A percentile compares a stretch with the other conserved stretches of the same genome.
Evolutionary conservation across 2,113 vertebrate genomes (phyloP).

Genomic region (Cyanocitta stelleri): DNA sequence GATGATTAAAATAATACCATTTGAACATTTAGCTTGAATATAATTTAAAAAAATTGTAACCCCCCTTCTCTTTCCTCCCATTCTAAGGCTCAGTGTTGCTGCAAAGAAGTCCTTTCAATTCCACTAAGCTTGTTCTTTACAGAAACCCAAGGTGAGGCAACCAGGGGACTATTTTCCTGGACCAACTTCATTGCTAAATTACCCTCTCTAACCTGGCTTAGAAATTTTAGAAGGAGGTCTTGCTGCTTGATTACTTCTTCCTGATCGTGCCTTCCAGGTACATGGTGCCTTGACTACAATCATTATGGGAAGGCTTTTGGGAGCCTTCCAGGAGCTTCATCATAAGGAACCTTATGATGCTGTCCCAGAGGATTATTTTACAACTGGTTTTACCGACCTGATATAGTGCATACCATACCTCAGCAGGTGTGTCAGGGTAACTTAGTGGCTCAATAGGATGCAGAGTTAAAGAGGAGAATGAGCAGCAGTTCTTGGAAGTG

Average conservation of each 20-base stretch:
- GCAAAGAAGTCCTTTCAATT: not conserved
- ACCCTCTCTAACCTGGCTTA: not conserved
- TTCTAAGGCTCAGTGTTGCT: not conserved
- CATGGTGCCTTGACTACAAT: not conserved
- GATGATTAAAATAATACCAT: not conserved
- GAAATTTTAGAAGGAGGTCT: not conserved
- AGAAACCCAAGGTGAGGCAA: not conserved
- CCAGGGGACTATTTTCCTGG: not conserved
- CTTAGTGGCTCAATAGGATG: not conserved
- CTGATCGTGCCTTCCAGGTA: not conserved
- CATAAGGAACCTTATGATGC: not conserved
- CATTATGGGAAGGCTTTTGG: not conserved
- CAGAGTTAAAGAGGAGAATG: not conserved
- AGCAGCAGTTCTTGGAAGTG: not conserved
- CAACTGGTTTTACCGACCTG: not conserved
- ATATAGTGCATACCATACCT: not conserved
- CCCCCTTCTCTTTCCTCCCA: not conserved
- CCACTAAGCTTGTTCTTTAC: not conserved
- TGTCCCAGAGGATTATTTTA: not conserved
- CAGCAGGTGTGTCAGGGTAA: not conserved
- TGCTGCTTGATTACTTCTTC: not conserved
- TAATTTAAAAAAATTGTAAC: not conserved
- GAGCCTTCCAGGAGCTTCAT: not conserved
- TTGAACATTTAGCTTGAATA: not conserved
- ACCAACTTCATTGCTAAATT: not conserved